Base-by-base conservation (phyloP, 2,797 vertebrate species). In the Poeciliopsis turneri region DNA sequence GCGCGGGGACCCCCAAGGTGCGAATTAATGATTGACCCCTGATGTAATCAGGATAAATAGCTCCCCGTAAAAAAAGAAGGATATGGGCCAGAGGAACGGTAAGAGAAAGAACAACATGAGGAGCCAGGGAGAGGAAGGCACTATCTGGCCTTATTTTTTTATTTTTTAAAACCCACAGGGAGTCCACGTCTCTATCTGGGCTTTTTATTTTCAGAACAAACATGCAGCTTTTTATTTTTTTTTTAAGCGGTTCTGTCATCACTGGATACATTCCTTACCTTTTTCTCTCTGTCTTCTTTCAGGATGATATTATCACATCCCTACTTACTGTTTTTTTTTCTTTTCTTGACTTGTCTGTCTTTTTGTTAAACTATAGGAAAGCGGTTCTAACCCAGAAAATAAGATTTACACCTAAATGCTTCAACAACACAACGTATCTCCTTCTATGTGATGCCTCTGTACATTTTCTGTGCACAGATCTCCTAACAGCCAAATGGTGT, bases 21-120 rank as follows among this genome's bases (percentile, higher is more conserved):
- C 92, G 94, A 96, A 95, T 96, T 97, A 94, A 97, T 94, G 96
- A 96, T 96, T 94, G 96, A 95, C 94, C 95, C 94, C 96, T 94
- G 95, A 96, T 96, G 96, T 94, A 94, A 96, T 95, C 93, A 95
- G 80, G 93, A 95, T 95, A 95, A 96, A 96, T 95, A 96, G 94
- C 93, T 94, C 93, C 94, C 93, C 88, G 90, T 95, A 93, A 96
- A 94, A 93, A 83, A 93, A 92, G 89, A 93, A 89, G 87, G 91
- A 88, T 90, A 92, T 90, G 90, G 68, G 90, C 68, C 74, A 89
- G 90, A 92, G 90, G 82, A 91, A 83, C 80, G 84, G 89, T 87
- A 78, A 86, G 83, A 92, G 91, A 92, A 92, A 94, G 87, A 94
- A 93, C 89, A 93, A 93, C 91, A 94, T 70, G 77, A 88, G 85